These are phyloP conservation scores for Tachystola acroxantha DNA, from an alignment of 2,888 invertebrate species.

Conservation along the genomic window DNA sequence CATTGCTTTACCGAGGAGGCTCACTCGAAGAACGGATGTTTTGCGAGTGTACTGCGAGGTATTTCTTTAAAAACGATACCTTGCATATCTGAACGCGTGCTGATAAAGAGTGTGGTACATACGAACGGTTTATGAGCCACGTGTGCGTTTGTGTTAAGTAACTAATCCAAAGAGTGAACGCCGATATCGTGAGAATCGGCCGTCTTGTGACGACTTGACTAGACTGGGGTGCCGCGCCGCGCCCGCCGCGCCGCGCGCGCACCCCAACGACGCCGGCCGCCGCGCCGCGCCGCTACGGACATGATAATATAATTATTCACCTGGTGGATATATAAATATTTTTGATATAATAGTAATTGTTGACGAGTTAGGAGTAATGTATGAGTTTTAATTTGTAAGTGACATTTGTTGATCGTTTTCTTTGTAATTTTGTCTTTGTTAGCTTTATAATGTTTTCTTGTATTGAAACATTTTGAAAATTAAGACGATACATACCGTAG, in stretches of 20 bases:
- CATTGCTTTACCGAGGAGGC: conserved; percentile 61
- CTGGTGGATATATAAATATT: conserved; percentile 52
- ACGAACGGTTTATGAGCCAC: conserved; percentile 34
- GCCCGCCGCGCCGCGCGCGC: conserved; percentile 2
- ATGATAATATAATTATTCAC: conserved; percentile 31
- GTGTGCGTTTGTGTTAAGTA: conserved; percentile 50
- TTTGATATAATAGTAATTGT: conserved; percentile 69
- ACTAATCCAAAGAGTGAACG: conserved; percentile 55
- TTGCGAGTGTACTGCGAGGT: conserved; percentile 50
- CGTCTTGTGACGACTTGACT: conserved; percentile 32
- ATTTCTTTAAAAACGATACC: conserved; percentile 40
- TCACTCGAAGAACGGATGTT: conserved; percentile 50
- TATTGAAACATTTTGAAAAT: conserved; percentile 48
- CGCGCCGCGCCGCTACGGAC: conserved; percentile 22
- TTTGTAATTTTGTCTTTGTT: conserved; percentile 75
- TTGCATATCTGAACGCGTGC: conserved; percentile 45
- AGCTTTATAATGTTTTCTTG: conserved; percentile 71
- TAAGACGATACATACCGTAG: conserved; percentile 45
- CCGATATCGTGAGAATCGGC: conserved; percentile 39
- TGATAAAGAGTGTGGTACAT: conserved; percentile 34
- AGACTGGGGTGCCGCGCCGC: conserved; percentile 18
- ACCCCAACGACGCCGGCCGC: no score
- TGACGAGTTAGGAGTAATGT: conserved; percentile 65
- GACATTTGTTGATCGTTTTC: conserved; percentile 75
- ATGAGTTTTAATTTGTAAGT: conserved; percentile 74